phyloP scores from a whole-genome alignment of 2,113 vertebrate species.

The Alaudala cheleensis region DNA sequence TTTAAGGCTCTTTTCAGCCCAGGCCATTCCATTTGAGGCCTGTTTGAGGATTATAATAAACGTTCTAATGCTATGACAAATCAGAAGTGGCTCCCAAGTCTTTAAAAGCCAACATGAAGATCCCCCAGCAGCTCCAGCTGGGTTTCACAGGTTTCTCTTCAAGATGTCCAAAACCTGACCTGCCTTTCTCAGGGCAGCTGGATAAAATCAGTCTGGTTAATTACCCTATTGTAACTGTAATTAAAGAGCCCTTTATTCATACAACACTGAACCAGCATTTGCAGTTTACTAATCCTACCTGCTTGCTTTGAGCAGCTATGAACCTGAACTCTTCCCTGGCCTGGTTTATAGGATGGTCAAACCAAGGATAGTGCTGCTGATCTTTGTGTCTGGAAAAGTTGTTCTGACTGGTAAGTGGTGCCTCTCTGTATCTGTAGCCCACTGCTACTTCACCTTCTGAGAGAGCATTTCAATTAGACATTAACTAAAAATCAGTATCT shows the following conservation, averaged over 20 bases:
- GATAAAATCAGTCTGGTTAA: neutral
- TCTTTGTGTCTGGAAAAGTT: constrained; percentile 97
- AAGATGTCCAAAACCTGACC: neutral
- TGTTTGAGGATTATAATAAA: neutral
- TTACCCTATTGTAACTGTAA: neutral
- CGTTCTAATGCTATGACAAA: neutral
- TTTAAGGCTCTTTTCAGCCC: neutral
- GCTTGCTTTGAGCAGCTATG: constrained; percentile 82
- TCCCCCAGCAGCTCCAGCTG: neutral
- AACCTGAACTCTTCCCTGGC: constrained; percentile 96
- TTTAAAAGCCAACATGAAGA: neutral
- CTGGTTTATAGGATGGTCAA: constrained; percentile 98
- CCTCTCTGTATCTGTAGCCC: neutral
- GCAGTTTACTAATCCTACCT: neutral
- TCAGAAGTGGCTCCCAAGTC: neutral
- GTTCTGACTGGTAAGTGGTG: constrained; percentile 88
- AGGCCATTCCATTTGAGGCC: neutral
- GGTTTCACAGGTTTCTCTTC: neutral
- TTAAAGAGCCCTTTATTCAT: neutral
- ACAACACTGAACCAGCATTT: neutral
- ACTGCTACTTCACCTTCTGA: neutral
- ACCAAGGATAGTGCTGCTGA: constrained; percentile 93
- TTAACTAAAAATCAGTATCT: neutral
- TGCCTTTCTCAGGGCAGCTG: neutral
- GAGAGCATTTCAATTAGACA: neutral